A percentile compares a stretch with the other conserved stretches of the same genome.
phyloP scores from a whole-genome alignment of 2,888 invertebrate species.

The Drosophila antonietae region DNA sequence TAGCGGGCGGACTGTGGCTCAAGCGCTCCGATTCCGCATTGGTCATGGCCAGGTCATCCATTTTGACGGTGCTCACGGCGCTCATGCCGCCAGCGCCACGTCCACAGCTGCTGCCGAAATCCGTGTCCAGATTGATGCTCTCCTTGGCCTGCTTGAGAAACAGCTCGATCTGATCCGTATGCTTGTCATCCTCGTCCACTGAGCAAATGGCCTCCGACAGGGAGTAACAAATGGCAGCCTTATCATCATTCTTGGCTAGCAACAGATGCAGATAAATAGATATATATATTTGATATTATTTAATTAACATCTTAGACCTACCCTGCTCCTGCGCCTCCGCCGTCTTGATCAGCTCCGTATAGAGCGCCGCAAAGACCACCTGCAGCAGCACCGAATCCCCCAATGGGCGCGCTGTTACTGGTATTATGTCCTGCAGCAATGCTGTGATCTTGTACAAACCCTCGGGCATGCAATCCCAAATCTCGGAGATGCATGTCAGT shows the following conservation, averaged over 20 bases:
- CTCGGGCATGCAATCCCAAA: conserved; percentile 89
- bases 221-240: conserved; percentile 88
- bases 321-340: conserved; percentile 79
- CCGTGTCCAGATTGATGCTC: conserved; percentile 84
- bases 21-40: conserved; percentile 77
- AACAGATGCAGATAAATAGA: neutral
- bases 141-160: conserved; percentile 87
- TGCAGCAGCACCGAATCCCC: conserved; percentile 89
- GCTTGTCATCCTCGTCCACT: conserved; percentile 92
- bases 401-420: conserved; percentile 89
- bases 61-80: conserved; percentile 83
- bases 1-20: conserved; percentile 81
- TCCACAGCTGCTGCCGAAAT: conserved; percentile 50
- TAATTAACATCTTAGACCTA: neutral
- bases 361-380: conserved; percentile 88
- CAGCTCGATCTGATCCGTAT: conserved; percentile 89
- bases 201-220: conserved; percentile 92
- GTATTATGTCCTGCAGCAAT: conserved; percentile 89
- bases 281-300: neutral
- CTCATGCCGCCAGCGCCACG: conserved; percentile 74
- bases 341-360: conserved; percentile 87
- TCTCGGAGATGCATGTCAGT: conserved; percentile 89
- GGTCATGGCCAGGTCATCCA: conserved; percentile 77
- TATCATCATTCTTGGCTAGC: conserved; percentile 66
- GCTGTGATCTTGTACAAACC: conserved; percentile 86